phyloP scores from a whole-genome alignment of 2,797 vertebrate genomes.

The Phoebastria nigripes region DNA sequence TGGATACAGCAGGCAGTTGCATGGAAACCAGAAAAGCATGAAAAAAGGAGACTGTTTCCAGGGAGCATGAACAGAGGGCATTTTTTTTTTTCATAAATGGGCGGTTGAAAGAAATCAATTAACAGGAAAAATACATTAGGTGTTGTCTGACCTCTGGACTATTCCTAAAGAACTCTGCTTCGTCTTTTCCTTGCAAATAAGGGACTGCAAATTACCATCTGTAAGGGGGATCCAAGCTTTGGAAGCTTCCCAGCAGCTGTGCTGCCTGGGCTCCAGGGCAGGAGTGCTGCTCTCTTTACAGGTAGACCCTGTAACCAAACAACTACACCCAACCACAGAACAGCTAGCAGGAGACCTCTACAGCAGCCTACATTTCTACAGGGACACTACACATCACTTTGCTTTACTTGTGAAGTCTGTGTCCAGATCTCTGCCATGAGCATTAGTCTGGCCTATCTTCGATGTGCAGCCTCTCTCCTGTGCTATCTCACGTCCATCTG shows the following conservation, averaged over 20 bases:
- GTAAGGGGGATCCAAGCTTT: neutral
- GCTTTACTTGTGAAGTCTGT: slow-evolving; percentile 90
- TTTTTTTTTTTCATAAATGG: neutral
- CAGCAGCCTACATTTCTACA: neutral
- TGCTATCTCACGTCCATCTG: slow-evolving; percentile 89
- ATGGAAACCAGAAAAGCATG: neutral
- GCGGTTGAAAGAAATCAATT: neutral
- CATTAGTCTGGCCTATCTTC: slow-evolving; percentile 80
- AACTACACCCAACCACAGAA: neutral
- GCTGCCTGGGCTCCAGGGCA: neutral
- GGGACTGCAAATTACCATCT: neutral
- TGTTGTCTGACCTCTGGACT: neutral
- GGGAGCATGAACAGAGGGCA: neutral
- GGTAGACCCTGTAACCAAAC: neutral
- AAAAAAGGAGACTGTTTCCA: neutral
- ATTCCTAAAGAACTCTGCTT: neutral
- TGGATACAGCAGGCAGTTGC: neutral
- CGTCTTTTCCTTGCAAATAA: neutral
- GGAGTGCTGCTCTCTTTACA: neutral
- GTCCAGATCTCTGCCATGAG: slow-evolving; percentile 88
- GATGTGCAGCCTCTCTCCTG: slow-evolving; percentile 88
- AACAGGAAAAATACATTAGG: neutral
- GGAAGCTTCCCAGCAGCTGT: neutral
- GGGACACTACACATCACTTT: neutral
- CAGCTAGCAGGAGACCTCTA: neutral